Evolutionary conservation across 2,888 invertebrate genomes (phyloP).

Genomic region (Ditula angustiorana): DNA sequence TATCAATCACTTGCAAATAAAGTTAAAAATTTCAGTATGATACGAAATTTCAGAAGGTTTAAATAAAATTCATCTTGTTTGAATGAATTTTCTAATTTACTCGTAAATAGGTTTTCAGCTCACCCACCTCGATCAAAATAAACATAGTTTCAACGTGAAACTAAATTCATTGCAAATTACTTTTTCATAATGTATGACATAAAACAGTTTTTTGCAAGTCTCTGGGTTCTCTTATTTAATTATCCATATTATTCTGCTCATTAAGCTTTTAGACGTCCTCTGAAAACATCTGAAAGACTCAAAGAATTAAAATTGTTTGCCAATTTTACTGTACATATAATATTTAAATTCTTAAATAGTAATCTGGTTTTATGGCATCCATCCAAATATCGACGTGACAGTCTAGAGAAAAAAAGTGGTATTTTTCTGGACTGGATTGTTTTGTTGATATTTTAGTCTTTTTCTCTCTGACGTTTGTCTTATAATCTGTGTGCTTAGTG

Average conservation of each 20-base stretch:
- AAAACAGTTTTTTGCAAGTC: neutral
- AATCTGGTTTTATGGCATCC: constrained; percentile 1
- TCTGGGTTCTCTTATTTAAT: neutral
- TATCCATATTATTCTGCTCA: constrained; percentile 1
- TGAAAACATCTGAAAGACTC: constrained; percentile 10
- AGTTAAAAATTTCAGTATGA: too few species aligned
- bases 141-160: neutral
- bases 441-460: neutral
- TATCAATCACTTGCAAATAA: too few species aligned
- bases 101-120: neutral
- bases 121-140: neutral
- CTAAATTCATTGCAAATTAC: neutral
- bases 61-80: neutral
- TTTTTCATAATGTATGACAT: neutral
- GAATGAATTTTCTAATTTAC: neutral
- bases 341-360: constrained; percentile 4
- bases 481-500: neutral
- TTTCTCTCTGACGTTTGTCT: neutral
- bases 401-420: neutral
- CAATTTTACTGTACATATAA: neutral
- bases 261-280: neutral
- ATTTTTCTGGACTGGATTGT: neutral
- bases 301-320: constrained; percentile 6
- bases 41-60: too few species aligned
- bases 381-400: constrained; percentile 11